phyloP scores from a whole-genome alignment of 2,888 invertebrate genomes.

The Drosophila subquinaria region DNA sequence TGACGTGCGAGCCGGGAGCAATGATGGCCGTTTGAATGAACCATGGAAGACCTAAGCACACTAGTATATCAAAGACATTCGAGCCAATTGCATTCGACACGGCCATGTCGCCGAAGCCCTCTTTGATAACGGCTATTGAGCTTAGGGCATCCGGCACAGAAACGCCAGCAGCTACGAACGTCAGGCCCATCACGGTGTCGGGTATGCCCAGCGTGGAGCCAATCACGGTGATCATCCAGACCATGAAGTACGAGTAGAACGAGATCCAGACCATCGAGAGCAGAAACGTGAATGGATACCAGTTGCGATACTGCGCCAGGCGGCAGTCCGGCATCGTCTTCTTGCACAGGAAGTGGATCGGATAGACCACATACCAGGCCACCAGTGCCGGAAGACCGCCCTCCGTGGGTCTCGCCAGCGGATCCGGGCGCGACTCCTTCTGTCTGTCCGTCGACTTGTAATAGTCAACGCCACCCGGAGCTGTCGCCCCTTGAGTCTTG shows the following conservation, averaged over 20 bases:
- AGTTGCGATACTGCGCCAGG: slow-evolving; percentile 91
- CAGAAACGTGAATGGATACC: slow-evolving; percentile 96
- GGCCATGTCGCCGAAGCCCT: slow-evolving; percentile 98
- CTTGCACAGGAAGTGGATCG: slow-evolving; percentile 93
- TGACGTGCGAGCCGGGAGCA: slow-evolving; percentile 93
- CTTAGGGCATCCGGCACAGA: slow-evolving; percentile 98
- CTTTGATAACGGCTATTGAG: slow-evolving; percentile 97
- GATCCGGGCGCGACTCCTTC: slow-evolving; percentile 88
- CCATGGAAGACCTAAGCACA: slow-evolving; percentile 98
- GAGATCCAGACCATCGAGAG: slow-evolving; percentile 98
- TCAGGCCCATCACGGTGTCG: slow-evolving; percentile 98
- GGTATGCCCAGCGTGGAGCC: slow-evolving; percentile 96
- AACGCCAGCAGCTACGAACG: slow-evolving; percentile 98
- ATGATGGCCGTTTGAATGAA: slow-evolving; percentile 97
- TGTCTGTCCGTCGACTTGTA: slow-evolving; percentile 93
- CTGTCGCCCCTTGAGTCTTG: slow-evolving; percentile 72
- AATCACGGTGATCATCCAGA: slow-evolving; percentile 98
- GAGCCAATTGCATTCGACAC: slow-evolving; percentile 98
- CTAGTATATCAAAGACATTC: slow-evolving; percentile 98
- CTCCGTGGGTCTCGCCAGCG: slow-evolving; percentile 89
- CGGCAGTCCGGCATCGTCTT: slow-evolving; percentile 97
- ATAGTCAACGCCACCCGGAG: slow-evolving; percentile 86
- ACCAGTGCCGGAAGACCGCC: slow-evolving; percentile 88
- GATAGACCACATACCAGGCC: slow-evolving; percentile 92
- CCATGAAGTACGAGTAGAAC: slow-evolving; percentile 98